phyloP scores from a whole-genome alignment of 2,888 invertebrate species.

The Cosmia pyralina region DNA sequence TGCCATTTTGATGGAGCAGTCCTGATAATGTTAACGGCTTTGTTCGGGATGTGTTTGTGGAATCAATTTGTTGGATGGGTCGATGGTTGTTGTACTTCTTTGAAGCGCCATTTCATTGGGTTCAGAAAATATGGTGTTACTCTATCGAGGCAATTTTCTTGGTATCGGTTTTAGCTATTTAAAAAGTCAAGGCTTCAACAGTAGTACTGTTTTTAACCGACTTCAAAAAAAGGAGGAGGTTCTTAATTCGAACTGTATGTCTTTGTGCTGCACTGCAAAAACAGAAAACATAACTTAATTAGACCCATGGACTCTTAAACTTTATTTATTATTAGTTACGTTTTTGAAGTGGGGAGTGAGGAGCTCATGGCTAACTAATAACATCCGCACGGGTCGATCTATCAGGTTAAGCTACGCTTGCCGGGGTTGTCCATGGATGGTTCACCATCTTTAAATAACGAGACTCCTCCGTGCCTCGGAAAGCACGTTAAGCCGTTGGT shows the following conservation, averaged over 20 bases:
- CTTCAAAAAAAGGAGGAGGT: not conserved
- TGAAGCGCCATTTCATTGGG: not conserved
- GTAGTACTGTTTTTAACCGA: not conserved
- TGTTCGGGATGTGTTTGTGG: constrained; percentile 43
- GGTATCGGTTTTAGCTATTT: not conserved
- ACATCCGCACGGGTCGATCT: too few relatives aligned
- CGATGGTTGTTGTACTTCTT: not conserved
- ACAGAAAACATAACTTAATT: not conserved
- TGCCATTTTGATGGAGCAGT: constrained; percentile 82
- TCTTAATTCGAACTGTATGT: not conserved
- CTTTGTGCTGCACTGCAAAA: not conserved
- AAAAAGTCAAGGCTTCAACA: not conserved
- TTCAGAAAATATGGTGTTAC: not conserved
- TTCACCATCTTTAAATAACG: too few relatives aligned
- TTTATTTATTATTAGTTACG: too few relatives aligned
- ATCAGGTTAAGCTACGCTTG: too few relatives aligned
- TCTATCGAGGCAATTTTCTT: not conserved
- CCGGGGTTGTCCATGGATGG: too few relatives aligned
- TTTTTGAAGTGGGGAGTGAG: too few relatives aligned
- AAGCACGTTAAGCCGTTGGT: too few relatives aligned
- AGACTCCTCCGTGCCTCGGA: too few relatives aligned
- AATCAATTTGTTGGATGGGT: constrained; percentile 54
- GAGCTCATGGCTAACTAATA: too few relatives aligned
- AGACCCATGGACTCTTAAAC: not conserved
- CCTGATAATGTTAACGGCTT: constrained; percentile 83